Base-by-base conservation (phyloP, 2,888 invertebrate species). In the Tachina fera region DNA sequence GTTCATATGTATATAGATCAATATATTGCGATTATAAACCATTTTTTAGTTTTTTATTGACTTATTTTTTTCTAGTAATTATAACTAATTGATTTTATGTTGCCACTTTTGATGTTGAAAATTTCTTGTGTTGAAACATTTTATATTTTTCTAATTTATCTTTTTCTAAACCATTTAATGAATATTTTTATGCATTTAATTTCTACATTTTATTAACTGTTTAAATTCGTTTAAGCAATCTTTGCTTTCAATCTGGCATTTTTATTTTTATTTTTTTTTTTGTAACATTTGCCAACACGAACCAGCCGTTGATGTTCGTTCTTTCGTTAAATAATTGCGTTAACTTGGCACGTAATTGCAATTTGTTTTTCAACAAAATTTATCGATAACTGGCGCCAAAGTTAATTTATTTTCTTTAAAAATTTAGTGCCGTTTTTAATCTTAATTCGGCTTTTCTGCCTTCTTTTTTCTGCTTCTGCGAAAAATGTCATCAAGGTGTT, bases 321-420 rank as follows among this genome's bases (percentile, higher is more conserved):
- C 58, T 61, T 81, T 45, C 13, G 56, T 31, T 67, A 76, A 49
- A 74, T 85, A 82, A 88, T 86, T 88, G 80, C 82, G 85, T 81
- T 86, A 83, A 83, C 87, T 75, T 75, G 77, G 68, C 84, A 87
- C 87, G 87, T 88, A 88, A 86, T 82, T 80, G 87, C 81, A 87
- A 87, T 88, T 88, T 87, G 85, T 87, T 86, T 31, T 83, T 84
- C 82, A 84, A 77, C 74, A 67, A 86, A 79, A 83, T 81, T 78
- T 87, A 86, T 83, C 85, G 84, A 87, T 87, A 83, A 82, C 80
- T 71, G 87, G 87, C 88, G 87, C 88, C 88, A 84, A 74, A 76
- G 43, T 83, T 84, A 86, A 83, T 77, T 84, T 87, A 83, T 87
- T 81, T 80, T 82, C 71, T 56, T 74, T 63, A 81, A 68, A 31